Evolutionary conservation across 1,140 invertebrate species (phyloP).

Genomic region (Triops cancriformis): DNA sequence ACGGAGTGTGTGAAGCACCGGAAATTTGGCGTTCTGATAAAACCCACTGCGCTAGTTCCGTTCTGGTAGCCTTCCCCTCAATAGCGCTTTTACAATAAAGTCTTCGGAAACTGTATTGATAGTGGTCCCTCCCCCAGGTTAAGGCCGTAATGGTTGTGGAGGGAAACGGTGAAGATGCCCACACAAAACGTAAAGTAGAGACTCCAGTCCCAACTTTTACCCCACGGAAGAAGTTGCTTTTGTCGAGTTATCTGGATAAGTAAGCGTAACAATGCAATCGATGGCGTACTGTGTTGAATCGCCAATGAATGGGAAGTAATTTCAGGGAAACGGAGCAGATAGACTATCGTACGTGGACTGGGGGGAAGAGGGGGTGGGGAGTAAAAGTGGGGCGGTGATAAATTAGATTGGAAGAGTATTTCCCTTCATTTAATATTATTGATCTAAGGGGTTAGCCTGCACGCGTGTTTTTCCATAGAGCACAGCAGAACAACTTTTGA

Average conservation of each 20-base stretch:
- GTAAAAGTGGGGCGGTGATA: no score
- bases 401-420: no score
- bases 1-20: slow-evolving; percentile 2
- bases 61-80: not conserved
- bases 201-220: not conserved
- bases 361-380: no score
- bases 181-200: not conserved
- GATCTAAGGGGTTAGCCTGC: no score
- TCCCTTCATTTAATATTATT: no score
- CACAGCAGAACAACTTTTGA: not conserved
- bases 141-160: not conserved
- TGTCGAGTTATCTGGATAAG: not conserved
- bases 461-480: no score
- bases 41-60: not conserved
- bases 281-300: not conserved
- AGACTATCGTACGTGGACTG: not conserved
- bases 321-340: not conserved
- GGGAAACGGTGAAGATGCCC: not conserved
- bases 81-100: not conserved
- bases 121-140: not conserved
- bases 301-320: not conserved
- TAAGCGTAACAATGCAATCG: not conserved
- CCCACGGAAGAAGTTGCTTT: not conserved
- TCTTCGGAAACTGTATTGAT: slow-evolving; percentile 1
- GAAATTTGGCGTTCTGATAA: not conserved